Evolutionary conservation across 2,888 invertebrate species (phyloP), one percentile per base, ranked within the genome.

Genomic region (Glyphotaelius pellucidus): DNA sequence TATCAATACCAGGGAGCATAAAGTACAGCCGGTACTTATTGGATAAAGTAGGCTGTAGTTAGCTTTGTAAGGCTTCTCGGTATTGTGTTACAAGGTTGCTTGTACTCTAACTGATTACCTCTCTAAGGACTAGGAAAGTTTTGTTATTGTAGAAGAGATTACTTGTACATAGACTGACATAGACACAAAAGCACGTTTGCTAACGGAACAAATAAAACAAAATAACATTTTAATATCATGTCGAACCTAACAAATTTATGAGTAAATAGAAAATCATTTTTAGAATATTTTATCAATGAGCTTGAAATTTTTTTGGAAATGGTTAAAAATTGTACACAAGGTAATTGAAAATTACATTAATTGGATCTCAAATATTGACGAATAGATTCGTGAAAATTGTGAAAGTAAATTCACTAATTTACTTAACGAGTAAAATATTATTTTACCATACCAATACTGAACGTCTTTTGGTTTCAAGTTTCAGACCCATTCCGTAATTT

Each of bases 61-160:
- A 2, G 83, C 83, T 32, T 83, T 83, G 83, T 35, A 25, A 83
- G 83, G 83, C 83, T 83, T 83, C 83, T 32, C 35, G 38, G 35
- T 83, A 83, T 83, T 32, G 35, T 83, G 12, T 83, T 83, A 83
- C 83, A 35, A 83, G 83, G 83, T 83, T 35, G 67, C 67, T 67
- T 9, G 67, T 67, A 67, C 67, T 67, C 67, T 67, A n/a, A 25
- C n/a, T 67, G 67, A 67, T 67, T 67, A 67, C 67, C 25, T 19
- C 25, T 19, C 19, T 25, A 7, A 25, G 5, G 52, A 67, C 19
- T n/a, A 67, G 67, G 67, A 67, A n/a, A 67, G n/a, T 67, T 67
- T 67, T 67, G 67, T 25, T 67, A 67, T 9, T 67, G 67, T 25
- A 67, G 9, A 67, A 67, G 2, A 67, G 25, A 67, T 67, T 67